Evolutionary conservation across 2,797 vertebrate genomes (phyloP).

Genomic region (Acanthornis magna): DNA sequence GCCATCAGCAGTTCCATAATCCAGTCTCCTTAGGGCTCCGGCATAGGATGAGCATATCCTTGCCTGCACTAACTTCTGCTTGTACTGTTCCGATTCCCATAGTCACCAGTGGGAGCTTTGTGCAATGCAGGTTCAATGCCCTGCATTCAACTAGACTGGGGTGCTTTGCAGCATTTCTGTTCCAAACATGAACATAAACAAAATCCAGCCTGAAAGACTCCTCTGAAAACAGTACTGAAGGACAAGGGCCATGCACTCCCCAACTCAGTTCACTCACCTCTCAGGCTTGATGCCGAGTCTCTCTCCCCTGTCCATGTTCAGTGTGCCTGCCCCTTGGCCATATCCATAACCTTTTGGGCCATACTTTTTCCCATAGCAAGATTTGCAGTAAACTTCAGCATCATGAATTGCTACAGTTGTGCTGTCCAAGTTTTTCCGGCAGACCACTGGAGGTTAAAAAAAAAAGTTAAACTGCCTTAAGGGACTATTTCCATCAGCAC

Average conservation of each 20-base stretch:
- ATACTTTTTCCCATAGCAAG: conserved; percentile 96
- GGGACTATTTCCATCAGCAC: not conserved
- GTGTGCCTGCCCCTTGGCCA: conserved; percentile 91
- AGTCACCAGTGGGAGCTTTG: not conserved
- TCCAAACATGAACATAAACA: not conserved
- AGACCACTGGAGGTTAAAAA: conserved; percentile 79
- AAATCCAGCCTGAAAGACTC: not conserved
- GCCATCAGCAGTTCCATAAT: not conserved
- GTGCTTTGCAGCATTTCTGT: not conserved
- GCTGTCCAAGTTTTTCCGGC: conserved; percentile 93
- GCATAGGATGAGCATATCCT: not conserved
- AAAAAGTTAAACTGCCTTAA: not conserved
- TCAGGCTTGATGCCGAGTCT: conserved; percentile 92
- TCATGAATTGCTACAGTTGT: conserved; percentile 91
- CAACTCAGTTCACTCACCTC: conserved; percentile 75
- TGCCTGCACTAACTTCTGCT: not conserved
- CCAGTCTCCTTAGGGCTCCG: not conserved
- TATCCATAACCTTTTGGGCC: conserved; percentile 96
- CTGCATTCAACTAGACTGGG: not conserved
- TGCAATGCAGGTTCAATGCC: not conserved
- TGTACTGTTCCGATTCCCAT: accelerated
- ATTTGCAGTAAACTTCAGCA: conserved; percentile 93
- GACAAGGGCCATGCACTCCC: not conserved
- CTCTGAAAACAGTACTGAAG: not conserved
- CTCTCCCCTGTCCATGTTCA: conserved; percentile 95